A percentile compares a stretch with the other conserved stretches of the same genome.
These are phyloP conservation scores for Philonicus albiceps DNA, from an alignment of 2,888 invertebrate species.

Conservation along the genomic window DNA sequence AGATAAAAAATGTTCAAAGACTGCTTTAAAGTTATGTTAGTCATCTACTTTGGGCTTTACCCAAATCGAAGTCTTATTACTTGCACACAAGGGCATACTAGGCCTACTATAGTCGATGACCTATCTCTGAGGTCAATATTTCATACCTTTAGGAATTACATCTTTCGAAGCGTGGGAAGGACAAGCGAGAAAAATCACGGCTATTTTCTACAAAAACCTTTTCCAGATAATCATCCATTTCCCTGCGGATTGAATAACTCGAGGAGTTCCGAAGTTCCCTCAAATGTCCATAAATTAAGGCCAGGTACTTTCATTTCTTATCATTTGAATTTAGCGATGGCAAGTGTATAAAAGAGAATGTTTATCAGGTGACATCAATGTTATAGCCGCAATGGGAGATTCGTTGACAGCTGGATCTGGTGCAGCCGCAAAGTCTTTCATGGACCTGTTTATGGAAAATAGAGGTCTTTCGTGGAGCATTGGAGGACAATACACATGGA, in stretches of 20 bases:
- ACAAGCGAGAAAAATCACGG: conserved; percentile 48
- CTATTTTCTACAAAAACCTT: conserved; percentile 51
- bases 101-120: conserved; percentile 48
- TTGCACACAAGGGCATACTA: conserved; percentile 43
- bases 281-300: conserved; percentile 64
- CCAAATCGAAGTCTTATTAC: conserved; percentile 42
- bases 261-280: conserved; percentile 57
- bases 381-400: conserved; percentile 67
- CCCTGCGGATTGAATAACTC: conserved; percentile 54
- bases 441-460: conserved; percentile 61
- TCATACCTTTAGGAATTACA: conserved; percentile 51
- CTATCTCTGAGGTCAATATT: conserved; percentile 49
- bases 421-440: conserved; percentile 60
- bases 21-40: conserved; percentile 46
- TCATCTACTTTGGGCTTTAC: conserved; percentile 47
- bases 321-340: neutral
- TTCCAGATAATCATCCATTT: conserved; percentile 52
- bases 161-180: conserved; percentile 50
- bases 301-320: conserved; percentile 54
- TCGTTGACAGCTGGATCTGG: conserved; percentile 66
- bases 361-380: conserved; percentile 64
- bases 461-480: conserved; percentile 61
- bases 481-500: conserved; percentile 64
- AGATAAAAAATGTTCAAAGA: conserved; percentile 40
- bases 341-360: neutral